Percentiles rank a stretch among this genome's conserved stretches.
These are phyloP conservation scores for Macrotus californicus DNA, from an alignment of 2,113 vertebrate species.

Conservation along the genomic window DNA sequence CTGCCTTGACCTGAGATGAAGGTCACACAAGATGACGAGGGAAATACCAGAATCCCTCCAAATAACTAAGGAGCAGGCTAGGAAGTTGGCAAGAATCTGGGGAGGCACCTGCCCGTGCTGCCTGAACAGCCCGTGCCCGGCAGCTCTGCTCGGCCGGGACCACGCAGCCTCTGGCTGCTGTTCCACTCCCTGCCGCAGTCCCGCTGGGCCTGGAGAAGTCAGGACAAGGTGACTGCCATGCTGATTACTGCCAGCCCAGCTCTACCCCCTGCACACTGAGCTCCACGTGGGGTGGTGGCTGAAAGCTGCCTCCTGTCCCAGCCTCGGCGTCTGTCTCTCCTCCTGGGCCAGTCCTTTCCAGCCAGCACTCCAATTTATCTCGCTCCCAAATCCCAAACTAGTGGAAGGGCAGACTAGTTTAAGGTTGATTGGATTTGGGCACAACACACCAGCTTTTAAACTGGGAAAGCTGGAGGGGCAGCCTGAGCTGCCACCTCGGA, in stretches of 20 bases:
- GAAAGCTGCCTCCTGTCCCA: accelerated
- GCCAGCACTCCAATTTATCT: not conserved
- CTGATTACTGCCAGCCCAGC: not conserved
- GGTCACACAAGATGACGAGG: not conserved
- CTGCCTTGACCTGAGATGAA: not conserved
- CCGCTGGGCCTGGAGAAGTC: not conserved
- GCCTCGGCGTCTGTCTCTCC: not conserved
- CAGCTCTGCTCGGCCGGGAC: too few relatives aligned
- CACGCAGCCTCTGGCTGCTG: not conserved
- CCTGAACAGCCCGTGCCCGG: accelerated
- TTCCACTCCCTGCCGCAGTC: not conserved
- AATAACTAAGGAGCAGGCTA: not conserved
- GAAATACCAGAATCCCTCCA: not conserved
- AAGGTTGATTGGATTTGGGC: not conserved
- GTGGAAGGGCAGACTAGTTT: not conserved
- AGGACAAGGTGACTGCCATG: not conserved
- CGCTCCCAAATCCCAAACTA: not conserved
- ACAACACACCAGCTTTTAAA: not conserved
- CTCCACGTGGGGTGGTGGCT: not conserved
- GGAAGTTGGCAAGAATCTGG: not conserved
- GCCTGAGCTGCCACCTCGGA: too few relatives aligned
- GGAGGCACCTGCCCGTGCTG: accelerated
- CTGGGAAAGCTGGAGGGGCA: not conserved
- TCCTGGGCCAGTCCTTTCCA: not conserved
- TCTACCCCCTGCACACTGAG: accelerated